Evolutionary conservation across 2,888 invertebrate species (phyloP), one percentile per base, ranked within the genome.

Genomic region (Nomada lathburiana): DNA sequence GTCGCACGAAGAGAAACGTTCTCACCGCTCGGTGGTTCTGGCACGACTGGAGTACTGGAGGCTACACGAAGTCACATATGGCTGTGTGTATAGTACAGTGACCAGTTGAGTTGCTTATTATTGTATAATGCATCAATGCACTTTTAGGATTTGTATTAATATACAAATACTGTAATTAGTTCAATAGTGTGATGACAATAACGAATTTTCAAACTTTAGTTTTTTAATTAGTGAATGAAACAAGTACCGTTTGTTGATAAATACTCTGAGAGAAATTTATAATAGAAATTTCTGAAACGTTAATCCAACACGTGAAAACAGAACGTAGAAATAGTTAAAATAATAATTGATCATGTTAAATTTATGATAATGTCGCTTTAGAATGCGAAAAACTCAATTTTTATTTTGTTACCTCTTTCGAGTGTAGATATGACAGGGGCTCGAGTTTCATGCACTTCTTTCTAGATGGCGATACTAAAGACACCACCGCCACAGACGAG

Each of bases 1-100:
- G 65, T 80, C 71, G 55, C 50, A 53, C 76, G 67, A 79, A 10
- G 20, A 60, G 29, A 10, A 13, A 79, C 82, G 26, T 72, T 60
- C 86, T 26, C 80, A 70, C 75, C 79, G 80, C 73, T 76, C 90
- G 84, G 86, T 87, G 90, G 88, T 88, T 87, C 87, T 83, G 87
- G 86, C 79, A 87, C 89, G 82, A 91, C 90, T 91, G 89, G 77
- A 81, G 81, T 63, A 73, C 79, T 79, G 71, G 70, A 57, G 42
- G 47, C 74, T 26, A 55, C 67, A 52, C 63, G 62, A 62, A 29
- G 53, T 63, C 65, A 75, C 84, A 76, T 80, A 85, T 83, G 86
- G 86, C 84, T 53, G 79, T 53, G 79, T 64, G 81, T 70, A 75
- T 72, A 60, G 47, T 64, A 76, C 81, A 59, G 59, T 80, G 78